Evolutionary conservation across 2,888 invertebrate genomes (phyloP), one percentile per base, ranked within the genome.

Genomic region (Calameuta idolon): DNA sequence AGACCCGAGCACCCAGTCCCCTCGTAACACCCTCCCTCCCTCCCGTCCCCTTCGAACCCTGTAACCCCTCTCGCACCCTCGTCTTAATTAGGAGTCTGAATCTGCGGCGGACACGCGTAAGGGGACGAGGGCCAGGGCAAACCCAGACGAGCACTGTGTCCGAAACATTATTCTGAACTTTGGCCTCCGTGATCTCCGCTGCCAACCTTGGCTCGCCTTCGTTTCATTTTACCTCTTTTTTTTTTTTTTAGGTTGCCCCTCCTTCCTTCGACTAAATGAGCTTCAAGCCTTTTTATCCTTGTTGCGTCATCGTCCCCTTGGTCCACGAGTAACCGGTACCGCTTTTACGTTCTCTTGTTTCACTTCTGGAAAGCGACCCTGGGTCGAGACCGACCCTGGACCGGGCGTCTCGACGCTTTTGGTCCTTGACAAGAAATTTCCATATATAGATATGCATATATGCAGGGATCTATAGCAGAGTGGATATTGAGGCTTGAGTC

Each of bases 41-140:
- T 35, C 77, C 30, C 73, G 37, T 55, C 73, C 15, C 15, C 76
- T 30, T 74, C 34, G 9, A 35, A 34, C 88, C 86, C 85, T 85
- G 86, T 85, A 87, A 86, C 87, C 89, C 89, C 90, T 88, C 90
- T 90, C 90, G 90, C 93, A 93, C 94, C 95, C 94, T 94, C 93
- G 94, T 95, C 95, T 95, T 95, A 95, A 95, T 95, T 95, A 95
- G 95, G 95, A 95, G 94, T 95, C 94, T 94, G 95, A 95, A 95
- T 95, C 95, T 95, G 95, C 94, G 94, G 95, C 95, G 95, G 95
- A 95, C 95, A 95, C 95, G 94, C 95, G 93, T 93, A 93, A 93
- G 92, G 89, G 89, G 85, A 87, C 88, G 87, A 86, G 85, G 84
- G 80, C 79, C 81, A 75, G 78, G 79, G 78, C 79, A 79, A 79